These are phyloP conservation scores for Caranx ignobilis DNA, from an alignment of 2,113 vertebrate genomes.

Conservation along the genomic window DNA sequence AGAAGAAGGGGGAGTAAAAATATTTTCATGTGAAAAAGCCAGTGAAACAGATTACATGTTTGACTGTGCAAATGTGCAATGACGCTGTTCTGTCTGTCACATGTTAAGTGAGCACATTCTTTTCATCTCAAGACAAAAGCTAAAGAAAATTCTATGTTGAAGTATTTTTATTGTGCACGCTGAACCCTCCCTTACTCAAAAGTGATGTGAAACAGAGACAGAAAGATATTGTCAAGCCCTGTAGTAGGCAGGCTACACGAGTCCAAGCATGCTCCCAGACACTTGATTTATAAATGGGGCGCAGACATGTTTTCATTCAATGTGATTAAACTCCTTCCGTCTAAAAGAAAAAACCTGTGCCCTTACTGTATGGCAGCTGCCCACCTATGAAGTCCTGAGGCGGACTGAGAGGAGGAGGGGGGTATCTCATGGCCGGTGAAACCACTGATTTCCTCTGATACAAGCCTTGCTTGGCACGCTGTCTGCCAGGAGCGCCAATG, in stretches of 20 bases:
- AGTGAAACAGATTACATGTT: not conserved
- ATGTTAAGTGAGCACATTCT: not conserved
- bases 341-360: slow-evolving; percentile 56
- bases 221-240: slow-evolving; percentile 13
- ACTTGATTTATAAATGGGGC: slow-evolving; percentile 67
- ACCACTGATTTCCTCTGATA: slow-evolving; percentile 56
- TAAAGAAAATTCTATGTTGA: not conserved
- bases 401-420: slow-evolving; percentile 39
- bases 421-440: slow-evolving; percentile 64
- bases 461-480: slow-evolving; percentile 40
- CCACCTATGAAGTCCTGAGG: slow-evolving; percentile 44
- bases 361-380: slow-evolving; percentile 65
- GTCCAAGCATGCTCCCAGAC: slow-evolving; percentile 48
- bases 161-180: slow-evolving; percentile 18
- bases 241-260: slow-evolving; percentile 12
- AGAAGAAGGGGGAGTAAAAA: not conserved
- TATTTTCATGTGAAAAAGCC: not conserved
- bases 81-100: not conserved
- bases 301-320: slow-evolving; percentile 77
- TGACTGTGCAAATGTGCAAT: not conserved
- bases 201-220: slow-evolving; percentile 39
- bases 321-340: slow-evolving; percentile 51
- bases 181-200: slow-evolving; percentile 23
- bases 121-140: not conserved
- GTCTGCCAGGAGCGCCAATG: slow-evolving; percentile 30